A percentile compares a stretch with the other conserved stretches of the same genome.
Evolutionary conservation across 2,888 invertebrate genomes (phyloP).

Genomic region (Ischnus inquisitorius): DNA sequence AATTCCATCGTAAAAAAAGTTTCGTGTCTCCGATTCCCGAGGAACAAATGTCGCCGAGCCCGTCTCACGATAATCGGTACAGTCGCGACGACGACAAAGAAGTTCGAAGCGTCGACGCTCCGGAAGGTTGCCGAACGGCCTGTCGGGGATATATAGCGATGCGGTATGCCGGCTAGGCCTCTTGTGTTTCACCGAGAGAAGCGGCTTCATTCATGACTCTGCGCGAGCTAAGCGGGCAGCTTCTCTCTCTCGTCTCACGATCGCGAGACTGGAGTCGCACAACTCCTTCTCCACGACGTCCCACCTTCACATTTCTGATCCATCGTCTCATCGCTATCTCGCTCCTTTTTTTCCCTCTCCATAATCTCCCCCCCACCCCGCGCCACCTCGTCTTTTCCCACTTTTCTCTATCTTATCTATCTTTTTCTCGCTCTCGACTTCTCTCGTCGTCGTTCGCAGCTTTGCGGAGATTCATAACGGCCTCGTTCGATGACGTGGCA

Average conservation of each 20-base stretch:
- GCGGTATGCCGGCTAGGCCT: constrained; percentile 55
- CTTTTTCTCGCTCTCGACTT: constrained; percentile 34
- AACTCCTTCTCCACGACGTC: constrained; percentile 73
- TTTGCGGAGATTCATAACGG: constrained; percentile 75
- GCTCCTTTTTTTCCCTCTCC: constrained; percentile 60
- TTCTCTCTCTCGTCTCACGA: constrained; percentile 59
- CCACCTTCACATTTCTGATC: constrained; percentile 86
- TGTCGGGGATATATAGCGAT: constrained; percentile 42
- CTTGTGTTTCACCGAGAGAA: constrained; percentile 67
- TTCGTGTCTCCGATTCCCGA: no score
- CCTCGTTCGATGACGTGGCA: constrained; percentile 77
- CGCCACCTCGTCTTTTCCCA: constrained; percentile 51
- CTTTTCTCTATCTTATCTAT: constrained; percentile 9
- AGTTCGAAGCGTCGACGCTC: constrained; percentile 75
- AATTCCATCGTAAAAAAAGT: no score
- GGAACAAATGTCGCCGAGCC: constrained; percentile 28
- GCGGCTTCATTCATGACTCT: constrained; percentile 74
- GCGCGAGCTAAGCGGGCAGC: constrained; percentile 24
- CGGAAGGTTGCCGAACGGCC: constrained; percentile 77
- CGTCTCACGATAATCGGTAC: constrained; percentile 52
- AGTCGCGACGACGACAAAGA: constrained; percentile 67
- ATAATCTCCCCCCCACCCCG: constrained; percentile 56
- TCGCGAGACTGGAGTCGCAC: constrained; percentile 55
- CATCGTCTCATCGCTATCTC: constrained; percentile 77
- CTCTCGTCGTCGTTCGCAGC: constrained; percentile 42